phyloP scores from a whole-genome alignment of 2,888 invertebrate genomes.

The Hecatera dysodea region DNA sequence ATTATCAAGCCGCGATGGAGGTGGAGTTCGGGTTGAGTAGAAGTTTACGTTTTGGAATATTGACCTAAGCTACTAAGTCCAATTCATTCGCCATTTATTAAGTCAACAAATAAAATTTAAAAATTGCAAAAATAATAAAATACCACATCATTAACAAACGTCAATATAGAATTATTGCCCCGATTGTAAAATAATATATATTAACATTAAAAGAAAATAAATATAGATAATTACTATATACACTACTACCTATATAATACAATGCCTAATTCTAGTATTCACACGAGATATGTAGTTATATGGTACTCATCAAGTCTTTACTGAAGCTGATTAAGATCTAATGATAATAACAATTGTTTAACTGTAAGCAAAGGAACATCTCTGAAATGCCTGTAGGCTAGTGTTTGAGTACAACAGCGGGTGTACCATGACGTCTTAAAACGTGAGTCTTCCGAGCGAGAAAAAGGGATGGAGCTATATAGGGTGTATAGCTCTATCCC shows the following conservation, averaged over 20 bases:
- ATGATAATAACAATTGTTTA: conserved; percentile 77
- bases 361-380: conserved; percentile 82
- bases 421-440: too few species aligned
- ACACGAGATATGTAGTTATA: conserved; percentile 88
- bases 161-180: conserved; percentile 86
- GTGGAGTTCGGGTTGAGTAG: too few species aligned
- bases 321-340: conserved; percentile 82
- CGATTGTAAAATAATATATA: conserved; percentile 67
- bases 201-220: conserved; percentile 71
- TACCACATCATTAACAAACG: conserved; percentile 81
- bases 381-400: conserved; percentile 72
- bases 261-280: conserved; percentile 85
- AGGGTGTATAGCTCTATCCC: too few species aligned
- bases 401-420: conserved; percentile 46
- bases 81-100: conserved; percentile 52
- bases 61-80: not conserved
- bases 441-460: too few species aligned
- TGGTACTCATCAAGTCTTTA: conserved; percentile 86
- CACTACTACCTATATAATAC: conserved; percentile 89
- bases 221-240: conserved; percentile 79
- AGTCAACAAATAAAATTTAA: conserved; percentile 78
- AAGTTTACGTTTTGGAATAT: too few species aligned
- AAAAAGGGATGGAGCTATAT: too few species aligned
- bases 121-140: conserved; percentile 81
- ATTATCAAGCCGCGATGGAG: too few species aligned